phyloP scores from a whole-genome alignment of 2,888 invertebrate species.

The Nomada ruficornis region DNA sequence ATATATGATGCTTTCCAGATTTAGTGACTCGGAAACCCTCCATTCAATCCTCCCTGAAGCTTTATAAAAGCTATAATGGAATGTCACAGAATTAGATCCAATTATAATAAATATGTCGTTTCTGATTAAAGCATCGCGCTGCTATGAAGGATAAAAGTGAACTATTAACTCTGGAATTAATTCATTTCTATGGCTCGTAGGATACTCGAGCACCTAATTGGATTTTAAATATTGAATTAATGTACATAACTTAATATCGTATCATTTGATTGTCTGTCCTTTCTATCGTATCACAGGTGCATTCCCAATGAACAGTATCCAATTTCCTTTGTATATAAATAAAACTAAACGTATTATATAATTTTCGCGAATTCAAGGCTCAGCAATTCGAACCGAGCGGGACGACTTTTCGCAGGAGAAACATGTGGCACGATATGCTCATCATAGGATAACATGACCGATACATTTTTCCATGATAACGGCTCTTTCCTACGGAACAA shows the following conservation, averaged over 20 bases:
- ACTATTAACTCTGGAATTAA: not conserved
- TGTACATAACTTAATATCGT: too few relatives aligned
- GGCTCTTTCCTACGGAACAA: slow-evolving; percentile 51
- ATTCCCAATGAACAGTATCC: not conserved
- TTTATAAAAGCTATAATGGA: not conserved
- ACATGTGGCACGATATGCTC: slow-evolving; percentile 1
- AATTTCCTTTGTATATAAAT: not conserved
- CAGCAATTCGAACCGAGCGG: not conserved
- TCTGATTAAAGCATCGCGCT: not conserved
- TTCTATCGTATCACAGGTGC: too few relatives aligned
- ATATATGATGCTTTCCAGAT: not conserved
- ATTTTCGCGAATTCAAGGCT: not conserved
- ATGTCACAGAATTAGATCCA: not conserved
- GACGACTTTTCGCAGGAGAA: slow-evolving; percentile 1
- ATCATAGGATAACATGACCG: slow-evolving; percentile 42
- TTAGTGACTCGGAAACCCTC: not conserved
- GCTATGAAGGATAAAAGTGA: not conserved
- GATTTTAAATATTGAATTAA: too few relatives aligned
- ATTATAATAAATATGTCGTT: not conserved
- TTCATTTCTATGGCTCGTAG: not conserved
- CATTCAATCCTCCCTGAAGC: not conserved
- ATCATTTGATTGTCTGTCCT: too few relatives aligned
- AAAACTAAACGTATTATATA: not conserved
- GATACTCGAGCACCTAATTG: too few relatives aligned
- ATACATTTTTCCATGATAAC: slow-evolving; percentile 63